Base-by-base conservation (phyloP, 1,140 invertebrate genomes). In the Camponotus pennsylvanicus region DNA sequence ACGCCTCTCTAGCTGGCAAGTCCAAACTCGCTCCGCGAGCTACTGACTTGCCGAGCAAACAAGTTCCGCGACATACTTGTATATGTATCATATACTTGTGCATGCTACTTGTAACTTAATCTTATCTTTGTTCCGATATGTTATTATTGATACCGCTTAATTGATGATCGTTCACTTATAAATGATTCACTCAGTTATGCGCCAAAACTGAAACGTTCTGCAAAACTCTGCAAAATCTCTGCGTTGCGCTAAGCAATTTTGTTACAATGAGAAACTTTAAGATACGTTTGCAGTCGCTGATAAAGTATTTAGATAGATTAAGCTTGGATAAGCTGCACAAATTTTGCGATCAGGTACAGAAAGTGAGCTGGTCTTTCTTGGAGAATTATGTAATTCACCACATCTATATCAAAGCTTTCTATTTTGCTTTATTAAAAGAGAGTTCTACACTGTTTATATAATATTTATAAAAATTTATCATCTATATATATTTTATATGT, bases 81-180 rank as follows among this genome's bases (percentile, higher is more conserved):
- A 40, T 42, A 42, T 42, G 42, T 42, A 2, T 8, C 42, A 42
- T 42, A 9, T 42, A 42, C 42, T 42, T 42, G 42, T 42, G 9
- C 9, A 42, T 42, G 6, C 9, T 27, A 3, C 37, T 59, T 73
- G 40, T 40, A 78, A 7, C n/a, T 66, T 90, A 85, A 90, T 90
- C 88, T 90, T 90, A 90, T 90, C 89, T 90, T 61, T 88, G 8
- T 6, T 42, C 55, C 42, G 71, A 69, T 84, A 64, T 66, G 18
- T 52, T 21, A 67, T 87, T 87, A 76, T 0, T 89, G 61, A 9
- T 59, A 70, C 57, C 45, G 49, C 9, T 9, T 78, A 76, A 89
- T 89, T 63, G 49, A 34, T 37, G 70, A 75, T 84, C 32, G 13
- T 67, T 55, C 42, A 4, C 37, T 78, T 49, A 61, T 34, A 55